Evolutionary conservation across 2,113 vertebrate species (phyloP).

Genomic region (Prietella phreatophila): DNA sequence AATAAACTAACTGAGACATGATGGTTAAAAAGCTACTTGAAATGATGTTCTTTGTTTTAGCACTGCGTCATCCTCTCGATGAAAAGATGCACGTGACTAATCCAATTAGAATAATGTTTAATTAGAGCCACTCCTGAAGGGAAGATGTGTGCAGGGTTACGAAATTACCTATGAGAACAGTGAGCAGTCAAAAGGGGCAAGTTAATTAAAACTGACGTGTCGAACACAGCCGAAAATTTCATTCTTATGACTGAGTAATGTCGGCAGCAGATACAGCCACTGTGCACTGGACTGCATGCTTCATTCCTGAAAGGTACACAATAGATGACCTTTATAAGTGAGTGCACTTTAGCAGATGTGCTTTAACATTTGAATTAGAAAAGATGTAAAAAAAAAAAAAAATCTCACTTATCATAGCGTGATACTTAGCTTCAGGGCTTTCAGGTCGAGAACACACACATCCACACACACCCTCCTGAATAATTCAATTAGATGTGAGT

Average conservation of each 20-base stretch:
- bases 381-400: conserved; percentile 22
- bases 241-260: conserved; percentile 18
- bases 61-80: conserved; percentile 17
- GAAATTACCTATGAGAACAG: conserved; percentile 52
- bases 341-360: conserved; percentile 35
- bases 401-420: conserved; percentile 41
- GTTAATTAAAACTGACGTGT: conserved; percentile 48
- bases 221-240: conserved; percentile 21
- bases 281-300: conserved; percentile 20
- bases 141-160: conserved; percentile 29
- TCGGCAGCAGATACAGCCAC: conserved; percentile 12
- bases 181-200: conserved; percentile 46
- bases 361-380: conserved; percentile 46
- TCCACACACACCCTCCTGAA: conserved; percentile 35
- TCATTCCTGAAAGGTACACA: conserved; percentile 34
- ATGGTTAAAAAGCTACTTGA: conserved; percentile 39
- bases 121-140: conserved; percentile 49
- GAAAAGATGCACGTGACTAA: conserved; percentile 41
- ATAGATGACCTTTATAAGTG: conserved; percentile 41
- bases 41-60: conserved; percentile 36
- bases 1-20: conserved; percentile 54
- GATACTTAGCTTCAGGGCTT: conserved; percentile 43
- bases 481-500: conserved; percentile 61
- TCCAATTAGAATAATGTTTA: conserved; percentile 50
- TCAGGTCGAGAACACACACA: conserved; percentile 48